Conservation (phyloP, 2,797 vertebrate genomes). For the Rhinophrynus dorsalis region DNA sequence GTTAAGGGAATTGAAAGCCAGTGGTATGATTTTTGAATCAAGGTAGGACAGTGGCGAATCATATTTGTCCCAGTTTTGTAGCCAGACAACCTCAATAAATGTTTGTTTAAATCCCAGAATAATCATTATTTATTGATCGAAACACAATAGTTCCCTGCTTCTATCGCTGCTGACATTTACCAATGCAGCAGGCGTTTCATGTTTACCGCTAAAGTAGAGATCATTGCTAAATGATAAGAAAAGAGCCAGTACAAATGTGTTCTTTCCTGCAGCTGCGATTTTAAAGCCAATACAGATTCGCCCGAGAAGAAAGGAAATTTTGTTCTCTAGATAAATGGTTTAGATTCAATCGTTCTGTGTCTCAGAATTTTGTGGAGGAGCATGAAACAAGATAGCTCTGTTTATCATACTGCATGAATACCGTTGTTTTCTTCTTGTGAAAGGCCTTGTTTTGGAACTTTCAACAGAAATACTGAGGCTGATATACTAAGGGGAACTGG, state of each 20-base stretch:
- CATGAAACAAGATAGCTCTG: slow-evolving; percentile 7
- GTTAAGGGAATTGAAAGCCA: too few species aligned
- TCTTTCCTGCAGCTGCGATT: slow-evolving; percentile 14
- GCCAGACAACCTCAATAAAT: too few species aligned
- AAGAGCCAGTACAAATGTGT: neutral
- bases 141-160: too few species aligned
- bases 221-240: neutral
- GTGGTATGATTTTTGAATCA: too few species aligned
- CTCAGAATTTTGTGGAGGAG: neutral
- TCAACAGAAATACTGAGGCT: too few species aligned
- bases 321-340: slow-evolving; percentile 28
- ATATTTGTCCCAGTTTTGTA: too few species aligned
- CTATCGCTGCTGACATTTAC: neutral
- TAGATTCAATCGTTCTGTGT: neutral
- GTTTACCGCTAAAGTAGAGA: neutral
- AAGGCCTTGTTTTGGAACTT: neutral
- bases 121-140: too few species aligned
- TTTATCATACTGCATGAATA: slow-evolving; percentile 11
- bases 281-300: slow-evolving; percentile 11
- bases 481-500: too few species aligned
- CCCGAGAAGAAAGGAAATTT: slow-evolving; percentile 21
- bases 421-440: neutral
- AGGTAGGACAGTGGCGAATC: too few species aligned
- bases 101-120: too few species aligned
- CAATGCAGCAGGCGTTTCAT: neutral